Percentiles rank a stretch among this genome's conserved stretches.
Conservation (phyloP, 2,888 invertebrate species). For the Drosophila meridionalis region DNA sequence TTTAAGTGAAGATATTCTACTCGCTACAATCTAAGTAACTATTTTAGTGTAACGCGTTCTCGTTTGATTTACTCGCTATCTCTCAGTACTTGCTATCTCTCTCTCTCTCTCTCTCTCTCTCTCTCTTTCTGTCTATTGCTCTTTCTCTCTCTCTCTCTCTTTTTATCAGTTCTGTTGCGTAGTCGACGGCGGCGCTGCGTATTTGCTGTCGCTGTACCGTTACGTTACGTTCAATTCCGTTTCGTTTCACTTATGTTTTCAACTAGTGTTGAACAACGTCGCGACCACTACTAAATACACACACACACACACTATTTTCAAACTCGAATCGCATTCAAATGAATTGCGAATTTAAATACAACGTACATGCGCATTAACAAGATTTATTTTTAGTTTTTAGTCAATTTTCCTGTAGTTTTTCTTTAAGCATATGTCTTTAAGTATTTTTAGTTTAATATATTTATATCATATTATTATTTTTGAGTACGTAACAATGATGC, state of each 20-base stretch:
- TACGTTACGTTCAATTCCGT: constrained; percentile 42
- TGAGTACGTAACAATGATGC: constrained; percentile 25
- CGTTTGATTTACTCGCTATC: constrained; percentile 30
- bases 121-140: constrained; percentile 26
- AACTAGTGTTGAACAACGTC: constrained; percentile 63
- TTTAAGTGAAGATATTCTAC: constrained; percentile 25
- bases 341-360: constrained; percentile 24
- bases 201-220: constrained; percentile 46
- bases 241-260: constrained; percentile 39
- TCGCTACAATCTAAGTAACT: constrained; percentile 33
- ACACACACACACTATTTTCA: constrained; percentile 22
- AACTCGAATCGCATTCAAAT: constrained; percentile 30
- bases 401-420: constrained; percentile 40
- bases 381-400: constrained; percentile 35
- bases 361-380: constrained; percentile 45
- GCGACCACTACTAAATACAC: constrained; percentile 52
- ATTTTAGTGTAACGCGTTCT: constrained; percentile 47
- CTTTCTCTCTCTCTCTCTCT: constrained; percentile 20
- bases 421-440: constrained; percentile 36
- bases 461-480: constrained; percentile 7
- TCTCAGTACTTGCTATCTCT: constrained; percentile 27
- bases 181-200: constrained; percentile 56
- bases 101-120: constrained; percentile 10
- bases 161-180: constrained; percentile 56
- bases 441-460: constrained; percentile 26